Evolutionary conservation across 1,140 invertebrate species (phyloP).

Genomic region (Prorops nasuta): DNA sequence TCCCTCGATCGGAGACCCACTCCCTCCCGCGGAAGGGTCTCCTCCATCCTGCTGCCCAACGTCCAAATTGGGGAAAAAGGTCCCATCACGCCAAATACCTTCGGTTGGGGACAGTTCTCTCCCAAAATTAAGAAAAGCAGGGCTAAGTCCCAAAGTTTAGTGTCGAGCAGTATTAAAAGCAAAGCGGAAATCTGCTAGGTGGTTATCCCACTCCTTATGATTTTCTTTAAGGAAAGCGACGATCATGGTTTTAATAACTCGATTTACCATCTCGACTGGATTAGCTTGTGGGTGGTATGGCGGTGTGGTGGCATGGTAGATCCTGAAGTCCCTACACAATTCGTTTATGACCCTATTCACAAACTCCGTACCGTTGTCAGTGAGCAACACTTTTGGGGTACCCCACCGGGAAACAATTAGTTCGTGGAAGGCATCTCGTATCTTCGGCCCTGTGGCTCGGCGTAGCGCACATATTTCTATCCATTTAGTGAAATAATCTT

Average conservation of each 20-base stretch:
- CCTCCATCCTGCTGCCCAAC: no score
- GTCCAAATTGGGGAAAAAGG: no score
- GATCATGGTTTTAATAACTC: slow-evolving; percentile 3
- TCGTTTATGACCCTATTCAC: not conserved
- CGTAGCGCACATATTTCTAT: slow-evolving; percentile 11
- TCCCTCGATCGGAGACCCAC: no score
- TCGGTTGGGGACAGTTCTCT: no score
- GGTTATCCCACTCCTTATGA: slow-evolving; percentile 28
- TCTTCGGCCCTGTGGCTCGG: not conserved
- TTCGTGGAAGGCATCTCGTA: not conserved
- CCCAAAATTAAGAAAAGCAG: not conserved
- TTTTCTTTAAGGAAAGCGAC: not conserved
- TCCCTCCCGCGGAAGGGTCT: no score
- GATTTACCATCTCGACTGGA: slow-evolving; percentile 5
- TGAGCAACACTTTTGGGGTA: not conserved
- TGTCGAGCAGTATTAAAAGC: slow-evolving; percentile 13
- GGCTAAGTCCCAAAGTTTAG: not conserved
- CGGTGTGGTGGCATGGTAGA: not conserved
- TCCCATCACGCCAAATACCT: no score
- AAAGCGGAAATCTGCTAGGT: slow-evolving; percentile 26
- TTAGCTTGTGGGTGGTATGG: slow-evolving; percentile 7
- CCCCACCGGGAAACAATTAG: not conserved
- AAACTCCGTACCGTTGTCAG: slow-evolving; percentile 6
- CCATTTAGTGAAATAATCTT: slow-evolving; percentile 41
- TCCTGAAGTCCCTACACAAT: not conserved